phyloP scores from a whole-genome alignment of 2,113 vertebrate genomes.

The Catharus bicknelli region DNA sequence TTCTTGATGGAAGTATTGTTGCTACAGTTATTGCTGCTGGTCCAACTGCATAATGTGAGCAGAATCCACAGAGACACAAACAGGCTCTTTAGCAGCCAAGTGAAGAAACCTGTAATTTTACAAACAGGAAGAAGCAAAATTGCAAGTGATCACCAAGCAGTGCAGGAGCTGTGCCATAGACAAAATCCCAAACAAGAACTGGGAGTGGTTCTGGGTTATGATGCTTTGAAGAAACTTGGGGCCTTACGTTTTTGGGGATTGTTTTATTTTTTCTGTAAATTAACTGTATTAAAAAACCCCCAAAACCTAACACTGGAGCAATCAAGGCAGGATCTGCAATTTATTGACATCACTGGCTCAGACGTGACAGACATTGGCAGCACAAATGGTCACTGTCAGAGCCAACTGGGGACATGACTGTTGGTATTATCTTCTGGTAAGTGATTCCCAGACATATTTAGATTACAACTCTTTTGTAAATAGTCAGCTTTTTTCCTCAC shows the following conservation, averaged over 20 bases:
- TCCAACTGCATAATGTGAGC: conserved; percentile 9
- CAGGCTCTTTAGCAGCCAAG: not conserved
- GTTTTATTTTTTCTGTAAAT: not conserved
- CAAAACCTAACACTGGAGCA: not conserved
- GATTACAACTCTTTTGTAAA: not conserved
- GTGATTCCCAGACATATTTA: not conserved
- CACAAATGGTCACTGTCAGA: not conserved
- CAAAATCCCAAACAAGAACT: not conserved
- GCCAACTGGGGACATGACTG: not conserved
- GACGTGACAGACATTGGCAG: not conserved
- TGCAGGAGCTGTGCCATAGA: accelerated
- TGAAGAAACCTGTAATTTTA: conserved; percentile 4
- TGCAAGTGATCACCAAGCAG: not conserved
- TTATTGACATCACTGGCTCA: not conserved
- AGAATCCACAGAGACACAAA: conserved; percentile 6
- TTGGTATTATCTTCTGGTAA: not conserved
- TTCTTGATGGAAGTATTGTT: conserved; percentile 25
- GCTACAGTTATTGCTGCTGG: conserved; percentile 3
- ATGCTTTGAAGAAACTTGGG: not conserved
- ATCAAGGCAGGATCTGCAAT: not conserved
- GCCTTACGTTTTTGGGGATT: not conserved
- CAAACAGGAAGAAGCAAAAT: not conserved
- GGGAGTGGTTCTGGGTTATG: not conserved
- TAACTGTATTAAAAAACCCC: not conserved
- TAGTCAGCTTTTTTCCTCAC: not conserved